Evolutionary conservation across 2,113 vertebrate species (phyloP).

Genomic region (Dipodomys spectabilis): DNA sequence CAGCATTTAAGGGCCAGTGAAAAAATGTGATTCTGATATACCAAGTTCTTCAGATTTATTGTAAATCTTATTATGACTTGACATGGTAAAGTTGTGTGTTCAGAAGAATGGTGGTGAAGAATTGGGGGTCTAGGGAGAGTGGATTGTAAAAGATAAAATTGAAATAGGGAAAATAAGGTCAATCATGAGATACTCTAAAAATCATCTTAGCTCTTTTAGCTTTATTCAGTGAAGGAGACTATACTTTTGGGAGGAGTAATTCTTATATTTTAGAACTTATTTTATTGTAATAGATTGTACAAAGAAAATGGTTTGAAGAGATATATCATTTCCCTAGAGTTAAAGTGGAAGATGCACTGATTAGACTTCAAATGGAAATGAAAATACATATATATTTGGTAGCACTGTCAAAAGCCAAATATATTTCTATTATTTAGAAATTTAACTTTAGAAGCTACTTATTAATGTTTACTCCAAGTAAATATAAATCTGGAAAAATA

Average conservation of each 20-base stretch:
- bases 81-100: not conserved
- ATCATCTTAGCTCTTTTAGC: not conserved
- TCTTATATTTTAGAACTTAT: slow-evolving; percentile 40
- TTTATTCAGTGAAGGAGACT: slow-evolving; percentile 40
- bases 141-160: not conserved
- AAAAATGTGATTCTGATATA: not conserved
- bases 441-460: too few relatives aligned
- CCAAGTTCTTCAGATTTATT: not conserved
- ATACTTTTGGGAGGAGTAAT: slow-evolving; percentile 12
- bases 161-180: not conserved
- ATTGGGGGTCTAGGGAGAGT: not conserved
- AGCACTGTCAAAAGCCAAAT: too few relatives aligned
- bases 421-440: too few relatives aligned
- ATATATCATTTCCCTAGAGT: slow-evolving; percentile 23
- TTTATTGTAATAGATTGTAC: slow-evolving; percentile 61
- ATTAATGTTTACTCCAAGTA: too few relatives aligned
- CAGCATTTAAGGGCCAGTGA: not conserved
- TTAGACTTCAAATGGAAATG: slow-evolving; percentile 53
- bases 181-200: slow-evolving; percentile 7
- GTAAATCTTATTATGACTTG: not conserved
- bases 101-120: not conserved
- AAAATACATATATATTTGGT: not conserved
- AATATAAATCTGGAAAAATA: too few relatives aligned
- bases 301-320: slow-evolving; percentile 54
- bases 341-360: slow-evolving; percentile 49